These are phyloP conservation scores for Drosophila insularis DNA, from an alignment of 1,140 invertebrate genomes.

Conservation along the genomic window DNA sequence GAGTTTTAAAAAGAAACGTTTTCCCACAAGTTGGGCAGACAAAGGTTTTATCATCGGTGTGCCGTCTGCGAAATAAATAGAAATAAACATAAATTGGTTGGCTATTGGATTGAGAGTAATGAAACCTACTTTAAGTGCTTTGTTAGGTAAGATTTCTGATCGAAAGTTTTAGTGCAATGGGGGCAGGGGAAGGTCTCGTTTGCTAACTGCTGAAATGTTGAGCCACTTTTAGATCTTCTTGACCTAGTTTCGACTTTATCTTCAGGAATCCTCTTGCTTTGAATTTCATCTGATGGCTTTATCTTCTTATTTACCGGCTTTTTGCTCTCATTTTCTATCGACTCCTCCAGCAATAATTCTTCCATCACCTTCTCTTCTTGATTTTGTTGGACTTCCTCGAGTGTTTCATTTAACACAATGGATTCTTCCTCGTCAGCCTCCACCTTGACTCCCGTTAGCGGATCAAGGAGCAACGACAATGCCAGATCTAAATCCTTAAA, in stretches of 20 bases:
- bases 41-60: neutral
- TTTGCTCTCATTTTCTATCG: neutral
- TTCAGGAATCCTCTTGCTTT: neutral
- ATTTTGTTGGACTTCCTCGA: neutral
- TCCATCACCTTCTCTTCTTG: neutral
- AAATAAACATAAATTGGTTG: neutral
- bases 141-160: neutral
- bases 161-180: neutral
- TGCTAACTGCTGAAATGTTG: neutral
- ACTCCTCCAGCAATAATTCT: neutral
- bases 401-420: neutral
- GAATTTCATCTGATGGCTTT: neutral
- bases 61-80: neutral
- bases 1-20: neutral
- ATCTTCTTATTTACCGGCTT: neutral
- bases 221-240: neutral
- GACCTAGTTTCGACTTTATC: neutral
- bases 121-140: slow-evolving; percentile 4
- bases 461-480: slow-evolving; percentile 1
- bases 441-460: neutral
- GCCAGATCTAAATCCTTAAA: neutral
- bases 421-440: neutral
- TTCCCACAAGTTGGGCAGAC: neutral
- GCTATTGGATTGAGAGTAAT: too few species aligned
- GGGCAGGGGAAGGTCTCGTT: neutral